A percentile compares a stretch with the other conserved stretches of the same genome.
phyloP scores from a whole-genome alignment of 2,888 invertebrate genomes.

The Hydrotaea cyrtoneurina region DNA sequence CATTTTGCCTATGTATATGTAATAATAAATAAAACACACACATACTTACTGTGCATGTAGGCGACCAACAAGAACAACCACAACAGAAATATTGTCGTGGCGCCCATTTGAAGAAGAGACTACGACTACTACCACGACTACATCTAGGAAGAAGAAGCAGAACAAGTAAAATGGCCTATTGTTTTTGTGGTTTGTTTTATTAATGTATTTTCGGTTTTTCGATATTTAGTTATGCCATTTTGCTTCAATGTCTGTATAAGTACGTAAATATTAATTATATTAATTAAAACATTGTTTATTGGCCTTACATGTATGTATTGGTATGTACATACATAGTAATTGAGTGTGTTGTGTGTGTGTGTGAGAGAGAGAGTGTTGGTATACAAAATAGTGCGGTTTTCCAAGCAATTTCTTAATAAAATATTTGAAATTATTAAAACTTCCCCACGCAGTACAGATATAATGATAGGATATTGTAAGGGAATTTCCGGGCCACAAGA shows the following conservation, averaged over 20 bases:
- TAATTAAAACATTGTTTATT: constrained; percentile 60
- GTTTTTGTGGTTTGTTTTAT: constrained; percentile 53
- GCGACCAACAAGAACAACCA: too few relatives aligned
- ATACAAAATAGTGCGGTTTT: constrained; percentile 47
- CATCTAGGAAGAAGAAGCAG: too few relatives aligned
- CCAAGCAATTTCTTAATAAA: constrained; percentile 18
- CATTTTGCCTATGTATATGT: neutral
- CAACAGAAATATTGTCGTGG: neutral
- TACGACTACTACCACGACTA: too few relatives aligned
- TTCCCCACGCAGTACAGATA: neutral
- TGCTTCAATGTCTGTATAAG: constrained; percentile 23
- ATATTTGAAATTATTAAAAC: constrained; percentile 13
- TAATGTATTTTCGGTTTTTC: constrained; percentile 55
- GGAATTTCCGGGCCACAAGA: neutral
- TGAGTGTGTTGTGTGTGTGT: neutral
- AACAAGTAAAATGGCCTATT: constrained; percentile 3
- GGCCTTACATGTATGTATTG: constrained; percentile 25
- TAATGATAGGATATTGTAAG: neutral
- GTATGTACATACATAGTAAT: neutral
- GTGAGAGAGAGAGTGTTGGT: neutral
- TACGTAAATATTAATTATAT: constrained; percentile 58
- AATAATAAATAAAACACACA: neutral
- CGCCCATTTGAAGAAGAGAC: neutral
- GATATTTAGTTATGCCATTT: constrained; percentile 43
- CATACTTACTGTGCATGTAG: neutral